Base-by-base conservation (phyloP, 2,113 vertebrate genomes). In the Dasyornis broadbenti region DNA sequence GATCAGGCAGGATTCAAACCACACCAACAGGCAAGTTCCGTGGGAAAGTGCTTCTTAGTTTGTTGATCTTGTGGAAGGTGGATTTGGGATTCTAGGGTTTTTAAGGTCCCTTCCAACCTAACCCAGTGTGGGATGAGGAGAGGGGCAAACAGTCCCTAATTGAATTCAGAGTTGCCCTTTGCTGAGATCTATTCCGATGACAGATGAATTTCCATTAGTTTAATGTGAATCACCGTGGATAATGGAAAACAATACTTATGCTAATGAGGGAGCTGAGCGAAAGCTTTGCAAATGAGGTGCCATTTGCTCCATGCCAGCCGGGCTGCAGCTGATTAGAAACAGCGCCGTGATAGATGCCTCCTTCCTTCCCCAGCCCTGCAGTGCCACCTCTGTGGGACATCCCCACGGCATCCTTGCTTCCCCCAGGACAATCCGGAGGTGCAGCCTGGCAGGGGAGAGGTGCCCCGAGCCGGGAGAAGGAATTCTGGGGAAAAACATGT, bases 161-260 rank as follows among this genome's bases (percentile, higher is more conserved):
- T 79, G 82, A 92, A 96, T 78, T 82, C 60, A 50, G 40, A 57
- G 91, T 52, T 94, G 90, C 65, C 94, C 90, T 93, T 89, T 91
- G 26, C 81, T 16, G 77, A 50, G 70, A 17, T 64, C 57, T 5
- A 31, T 82, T 60, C 68, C 14, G 81, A 69, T 94, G 94, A 96
- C 89, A 86, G 93, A 93, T 82, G 83, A 82, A 83, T 95, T 87
- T 83, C 66, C 75, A 80, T 95, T 66, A 68, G 65, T 88, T 97
- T 94, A 89, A 95, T 49, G 82, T 87, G 65, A 44, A 78, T 90
- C 92, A 91, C 49, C 54, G 17, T 3, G 6, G 94, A 95, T 84
- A 97, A 95, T 66, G 82, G 84, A 89, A 98, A 96, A 96, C 68
- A 97, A 90, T 92, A 91, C 66, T 86, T 80, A 96, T 90, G 92